Evolutionary conservation across 2,797 vertebrate species (phyloP).

Genomic region (Sebastes vulpes): DNA sequence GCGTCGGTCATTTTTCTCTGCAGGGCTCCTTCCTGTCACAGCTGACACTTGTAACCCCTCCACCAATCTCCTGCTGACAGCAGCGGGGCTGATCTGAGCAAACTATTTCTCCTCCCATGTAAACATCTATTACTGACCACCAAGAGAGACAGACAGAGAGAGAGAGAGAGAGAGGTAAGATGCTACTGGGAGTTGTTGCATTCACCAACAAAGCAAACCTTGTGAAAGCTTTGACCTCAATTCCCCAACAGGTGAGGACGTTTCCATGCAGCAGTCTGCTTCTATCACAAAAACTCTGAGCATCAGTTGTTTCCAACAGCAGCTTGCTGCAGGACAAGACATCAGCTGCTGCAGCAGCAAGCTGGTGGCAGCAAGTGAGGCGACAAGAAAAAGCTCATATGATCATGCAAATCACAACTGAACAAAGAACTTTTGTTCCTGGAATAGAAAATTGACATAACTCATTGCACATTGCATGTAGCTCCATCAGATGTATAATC

Average conservation of each 20-base stretch:
- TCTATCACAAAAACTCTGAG: conserved; percentile 13
- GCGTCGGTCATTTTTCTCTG: conserved; percentile 9
- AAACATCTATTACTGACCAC: conserved; percentile 66
- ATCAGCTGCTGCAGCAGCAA: neutral
- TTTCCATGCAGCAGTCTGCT: conserved; percentile 12
- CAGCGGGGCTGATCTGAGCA: conserved; percentile 38
- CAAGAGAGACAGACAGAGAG: neutral
- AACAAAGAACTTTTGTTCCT: neutral
- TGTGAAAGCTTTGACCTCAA: conserved; percentile 59
- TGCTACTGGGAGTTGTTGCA: neutral
- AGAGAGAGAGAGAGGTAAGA: neutral
- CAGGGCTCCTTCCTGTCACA: conserved; percentile 33
- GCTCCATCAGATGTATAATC: neutral
- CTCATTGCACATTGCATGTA: neutral
- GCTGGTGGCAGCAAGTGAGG: neutral
- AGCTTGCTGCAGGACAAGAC: neutral
- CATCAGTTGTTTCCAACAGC: neutral
- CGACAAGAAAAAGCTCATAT: neutral
- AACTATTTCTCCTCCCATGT: conserved; percentile 55
- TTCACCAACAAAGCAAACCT: conserved; percentile 19
- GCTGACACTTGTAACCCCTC: conserved; percentile 33
- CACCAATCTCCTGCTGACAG: conserved; percentile 57
- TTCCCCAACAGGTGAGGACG: conserved; percentile 32
- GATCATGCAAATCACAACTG: neutral
- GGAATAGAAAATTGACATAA: neutral